Conservation (phyloP, 2,113 vertebrate genomes). For the Felis catus region F.catus_Fca126_mat1.0 CM031421.1:68652501-68653000, state of each 20-base stretch:
- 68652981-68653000: neutral
- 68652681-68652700: neutral
- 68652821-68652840: rapidly evolving
- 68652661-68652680: neutral
- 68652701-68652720: neutral
- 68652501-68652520: neutral
- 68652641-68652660: neutral
- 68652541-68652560: neutral
- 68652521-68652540: neutral
- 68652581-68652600: neutral
- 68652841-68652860: too few relatives aligned
- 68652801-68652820: neutral
- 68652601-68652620: neutral
- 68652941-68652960: neutral
- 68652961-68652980: neutral
- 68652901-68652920: neutral
- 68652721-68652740: neutral
- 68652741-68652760: neutral
- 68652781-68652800: neutral
- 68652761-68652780: neutral
- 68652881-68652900: neutral
- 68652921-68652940: neutral
- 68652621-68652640: neutral
- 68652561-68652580: neutral
- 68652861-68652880: rapidly evolving